Percentiles rank a stretch among this genome's conserved stretches.
Conservation (phyloP, 2,888 invertebrate genomes). For the Cheilosia scutellata region DNA sequence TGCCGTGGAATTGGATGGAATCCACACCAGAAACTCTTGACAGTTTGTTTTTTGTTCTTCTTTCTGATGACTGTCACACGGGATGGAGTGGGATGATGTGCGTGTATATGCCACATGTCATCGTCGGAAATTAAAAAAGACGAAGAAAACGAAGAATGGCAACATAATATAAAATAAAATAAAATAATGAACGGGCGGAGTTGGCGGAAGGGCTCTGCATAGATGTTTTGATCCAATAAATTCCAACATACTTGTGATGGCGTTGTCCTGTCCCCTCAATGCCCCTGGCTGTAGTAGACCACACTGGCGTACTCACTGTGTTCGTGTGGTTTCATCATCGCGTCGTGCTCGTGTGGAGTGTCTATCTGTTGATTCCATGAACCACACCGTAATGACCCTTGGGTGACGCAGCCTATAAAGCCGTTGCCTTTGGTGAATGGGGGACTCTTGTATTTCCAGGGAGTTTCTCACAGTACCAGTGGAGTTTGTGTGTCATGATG, state of each 20-base stretch:
- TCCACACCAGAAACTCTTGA: constrained; percentile 48
- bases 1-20: constrained; percentile 50
- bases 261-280: constrained; percentile 10
- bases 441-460: constrained; percentile 11
- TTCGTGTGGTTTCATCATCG: constrained; percentile 30
- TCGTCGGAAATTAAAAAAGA: constrained; percentile 48
- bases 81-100: constrained; percentile 12
- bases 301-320: background rate
- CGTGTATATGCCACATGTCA: constrained; percentile 52
- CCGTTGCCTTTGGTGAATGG: background rate
- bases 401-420: constrained; percentile 25
- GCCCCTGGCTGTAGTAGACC: background rate
- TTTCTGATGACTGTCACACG: background rate
- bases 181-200: constrained; percentile 27
- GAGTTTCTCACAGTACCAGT: constrained; percentile 24
- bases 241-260: constrained; percentile 50
- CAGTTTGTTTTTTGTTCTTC: constrained; percentile 15
- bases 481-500: constrained; percentile 46
- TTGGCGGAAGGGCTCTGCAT: constrained; percentile 4
- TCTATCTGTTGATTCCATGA: constrained; percentile 67
- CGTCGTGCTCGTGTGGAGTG: constrained; percentile 34
- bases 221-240: constrained; percentile 68
- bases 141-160: constrained; percentile 44
- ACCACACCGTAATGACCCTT: constrained; percentile 66
- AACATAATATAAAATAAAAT: constrained; percentile 5